Conservation (phyloP, 2,113 vertebrate genomes). For the Sturnira hondurensis region DNA sequence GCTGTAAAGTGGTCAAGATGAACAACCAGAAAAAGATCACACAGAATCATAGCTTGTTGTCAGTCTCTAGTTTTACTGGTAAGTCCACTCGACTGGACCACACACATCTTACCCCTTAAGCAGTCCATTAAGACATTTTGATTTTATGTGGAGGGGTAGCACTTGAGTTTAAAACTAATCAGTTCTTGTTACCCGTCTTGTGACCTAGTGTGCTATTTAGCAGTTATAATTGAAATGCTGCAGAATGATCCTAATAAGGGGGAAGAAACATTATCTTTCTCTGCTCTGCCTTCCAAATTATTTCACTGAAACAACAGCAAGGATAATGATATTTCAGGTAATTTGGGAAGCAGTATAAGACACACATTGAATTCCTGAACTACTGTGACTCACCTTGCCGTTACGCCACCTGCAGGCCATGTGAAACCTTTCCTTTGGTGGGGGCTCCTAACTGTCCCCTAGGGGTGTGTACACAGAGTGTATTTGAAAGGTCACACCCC, state of each 20-base stretch:
- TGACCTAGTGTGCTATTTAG: neutral
- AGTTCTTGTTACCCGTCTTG: neutral
- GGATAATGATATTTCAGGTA: neutral
- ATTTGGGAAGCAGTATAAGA: neutral
- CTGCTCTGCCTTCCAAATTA: neutral
- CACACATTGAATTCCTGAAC: neutral
- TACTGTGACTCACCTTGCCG: neutral
- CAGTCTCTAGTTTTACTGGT: neutral
- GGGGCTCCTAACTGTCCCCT: neutral
- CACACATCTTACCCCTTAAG: neutral
- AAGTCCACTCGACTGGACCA: too few species aligned
- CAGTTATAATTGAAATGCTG: neutral
- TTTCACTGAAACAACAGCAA: neutral
- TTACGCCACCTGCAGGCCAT: constrained; percentile 2
- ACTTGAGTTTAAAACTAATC: neutral
- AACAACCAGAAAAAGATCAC: neutral
- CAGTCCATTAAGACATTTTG: neutral
- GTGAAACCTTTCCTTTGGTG: constrained; percentile 17
- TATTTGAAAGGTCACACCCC: constrained; percentile 7
- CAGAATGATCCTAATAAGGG: neutral
- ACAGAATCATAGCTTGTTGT: neutral
- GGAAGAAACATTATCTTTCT: neutral
- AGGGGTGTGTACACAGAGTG: neutral
- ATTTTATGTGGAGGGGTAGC: neutral
- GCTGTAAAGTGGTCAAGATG: neutral